Evolutionary conservation across 2,888 invertebrate species (phyloP), one percentile per base, ranked within the genome.

Genomic region (Smittia sp.): DNA sequence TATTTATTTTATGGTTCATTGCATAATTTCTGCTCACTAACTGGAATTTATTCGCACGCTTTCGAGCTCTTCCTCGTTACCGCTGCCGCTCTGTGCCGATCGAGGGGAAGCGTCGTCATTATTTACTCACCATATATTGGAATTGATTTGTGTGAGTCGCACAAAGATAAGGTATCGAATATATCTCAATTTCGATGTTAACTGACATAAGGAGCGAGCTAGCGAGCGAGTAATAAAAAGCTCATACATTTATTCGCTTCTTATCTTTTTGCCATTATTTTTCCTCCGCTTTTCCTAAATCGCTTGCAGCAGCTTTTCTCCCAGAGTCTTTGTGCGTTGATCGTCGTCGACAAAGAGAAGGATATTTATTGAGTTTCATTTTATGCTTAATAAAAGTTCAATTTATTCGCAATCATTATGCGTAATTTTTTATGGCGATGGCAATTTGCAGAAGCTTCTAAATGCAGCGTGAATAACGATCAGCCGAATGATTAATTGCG

Each of bases 181-280:
- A 72, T 72, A 58, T 72, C 72, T 72, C 72, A 72, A 72, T 72
- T 72, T 70, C 18, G 46, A 13, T 66, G 20, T 63, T 27, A 39
- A 66, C 39, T 39, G 68, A 27, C 25, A 69, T 69, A 46, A 52
- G 22, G n/a, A 20, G 38, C 39, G 39, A 24, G 22, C 41, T 20
- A 69, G 4, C 13, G 52, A 25, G 38, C 15, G 39, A 24, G 72
- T 39, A 62, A 72, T 72, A 72, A 72, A 72, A 72, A 72, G 58
- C 72, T 72, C 72, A 72, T 72, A 72, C 72, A 72, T 72, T 72
- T 72, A 72, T 72, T 72, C 72, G 6, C 27, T 66, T 38, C 66
- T 66, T 66, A 66, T 66, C 66, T 66, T 13, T 27, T 39, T 11
- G 20, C 66, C 39, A 66, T 39, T 66, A 39, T 20, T 66, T 66